Conservation (phyloP, 2,113 vertebrate species). For the Actinemys pallida region DNA sequence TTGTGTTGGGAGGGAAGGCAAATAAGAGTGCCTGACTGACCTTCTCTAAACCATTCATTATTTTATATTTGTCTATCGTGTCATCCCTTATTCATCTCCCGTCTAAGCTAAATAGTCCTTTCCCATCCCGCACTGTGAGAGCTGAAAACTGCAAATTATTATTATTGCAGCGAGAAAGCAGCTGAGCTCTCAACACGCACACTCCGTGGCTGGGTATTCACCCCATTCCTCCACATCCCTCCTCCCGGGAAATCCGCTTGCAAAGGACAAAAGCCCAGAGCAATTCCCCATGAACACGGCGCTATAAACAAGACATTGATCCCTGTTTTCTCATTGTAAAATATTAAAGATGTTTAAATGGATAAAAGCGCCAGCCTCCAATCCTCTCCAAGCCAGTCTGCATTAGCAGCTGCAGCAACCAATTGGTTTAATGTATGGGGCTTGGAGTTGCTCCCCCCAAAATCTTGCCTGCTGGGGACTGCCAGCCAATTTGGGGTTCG, state of each 20-base stretch:
- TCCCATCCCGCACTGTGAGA: not conserved
- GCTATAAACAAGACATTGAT: constrained; percentile 76
- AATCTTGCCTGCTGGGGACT: not conserved
- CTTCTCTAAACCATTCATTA: too few relatives aligned
- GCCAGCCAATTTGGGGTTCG: not conserved
- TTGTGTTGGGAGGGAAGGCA: not conserved
- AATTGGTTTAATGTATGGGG: constrained; percentile 62
- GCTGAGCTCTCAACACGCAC: not conserved
- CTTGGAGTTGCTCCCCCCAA: not conserved
- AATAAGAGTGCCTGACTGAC: not conserved
- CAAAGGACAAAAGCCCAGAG: not conserved
- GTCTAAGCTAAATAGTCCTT: not conserved
- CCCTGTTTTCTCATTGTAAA: constrained; percentile 68
- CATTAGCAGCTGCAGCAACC: constrained; percentile 54
- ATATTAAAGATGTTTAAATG: constrained; percentile 81
- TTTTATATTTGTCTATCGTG: not conserved
- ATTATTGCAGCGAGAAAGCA: not conserved
- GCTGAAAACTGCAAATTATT: not conserved
- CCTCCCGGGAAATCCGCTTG: constrained; percentile 8
- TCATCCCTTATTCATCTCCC: not conserved
- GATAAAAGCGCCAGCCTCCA: constrained; percentile 47
- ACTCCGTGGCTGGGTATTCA: not conserved
- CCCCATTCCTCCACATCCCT: not conserved
- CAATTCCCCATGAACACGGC: constrained; percentile 49
- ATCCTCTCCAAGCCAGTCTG: constrained; percentile 22